Percentiles rank a stretch among this genome's conserved stretches.
Conservation (phyloP, 2,797 vertebrate genomes). For the Orestias chungarensis region DNA sequence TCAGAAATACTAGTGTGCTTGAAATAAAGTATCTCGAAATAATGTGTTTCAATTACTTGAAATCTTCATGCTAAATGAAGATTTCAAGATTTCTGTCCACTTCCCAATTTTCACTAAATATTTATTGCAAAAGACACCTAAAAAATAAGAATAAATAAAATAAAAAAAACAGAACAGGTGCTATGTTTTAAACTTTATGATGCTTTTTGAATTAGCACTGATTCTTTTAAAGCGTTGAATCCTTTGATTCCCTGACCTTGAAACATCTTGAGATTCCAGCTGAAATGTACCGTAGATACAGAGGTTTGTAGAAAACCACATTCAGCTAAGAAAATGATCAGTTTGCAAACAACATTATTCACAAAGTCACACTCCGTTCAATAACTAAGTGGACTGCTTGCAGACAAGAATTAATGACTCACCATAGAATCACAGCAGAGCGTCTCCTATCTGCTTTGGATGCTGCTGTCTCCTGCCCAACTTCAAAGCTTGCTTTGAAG, state of each 20-base stretch:
- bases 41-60: too few species aligned
- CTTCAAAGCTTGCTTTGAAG: slow-evolving; percentile 81
- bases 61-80: too few species aligned
- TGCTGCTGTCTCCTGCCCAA: slow-evolving; percentile 62
- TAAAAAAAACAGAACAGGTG: too few species aligned
- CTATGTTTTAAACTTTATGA: not conserved
- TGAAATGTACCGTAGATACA: not conserved
- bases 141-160: too few species aligned
- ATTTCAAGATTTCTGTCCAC: not conserved
- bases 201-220: not conserved
- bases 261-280: slow-evolving; percentile 9
- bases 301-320: not conserved
- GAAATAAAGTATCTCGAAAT: not conserved
- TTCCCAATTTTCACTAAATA: not conserved
- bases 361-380: slow-evolving; percentile 32
- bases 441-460: slow-evolving; percentile 41
- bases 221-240: not conserved
- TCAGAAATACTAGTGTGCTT: not conserved
- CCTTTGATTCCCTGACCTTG: slow-evolving; percentile 5
- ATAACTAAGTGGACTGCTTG: slow-evolving; percentile 33
- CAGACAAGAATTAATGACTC: slow-evolving; percentile 51
- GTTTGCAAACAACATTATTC: slow-evolving; percentile 11
- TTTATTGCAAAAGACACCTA: too few species aligned
- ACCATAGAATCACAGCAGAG: slow-evolving; percentile 43
- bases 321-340: not conserved